These are phyloP conservation scores for Neosilurus hyrtlii DNA, from an alignment of 2,797 vertebrate species.

Conservation along the genomic window DNA sequence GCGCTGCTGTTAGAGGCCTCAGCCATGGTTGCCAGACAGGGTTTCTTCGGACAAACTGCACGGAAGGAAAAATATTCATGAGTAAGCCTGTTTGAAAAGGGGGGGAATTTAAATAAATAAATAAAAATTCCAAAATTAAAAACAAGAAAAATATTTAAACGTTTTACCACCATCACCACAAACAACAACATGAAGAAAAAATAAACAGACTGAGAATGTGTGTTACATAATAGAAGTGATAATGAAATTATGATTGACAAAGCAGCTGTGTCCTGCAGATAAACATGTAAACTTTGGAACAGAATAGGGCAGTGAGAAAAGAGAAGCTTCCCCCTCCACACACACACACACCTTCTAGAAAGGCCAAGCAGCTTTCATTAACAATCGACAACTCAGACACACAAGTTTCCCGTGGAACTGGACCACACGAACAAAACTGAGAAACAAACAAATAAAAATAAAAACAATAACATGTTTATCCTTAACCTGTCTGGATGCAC, in stretches of 20 bases:
- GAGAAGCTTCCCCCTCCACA: constrained; percentile 17
- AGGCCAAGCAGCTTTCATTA: constrained; percentile 36
- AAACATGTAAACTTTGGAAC: constrained; percentile 40
- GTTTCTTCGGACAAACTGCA: constrained; percentile 40
- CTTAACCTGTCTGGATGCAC: not conserved
- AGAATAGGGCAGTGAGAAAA: constrained; percentile 24
- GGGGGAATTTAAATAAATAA: no score
- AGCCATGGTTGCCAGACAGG: constrained; percentile 65
- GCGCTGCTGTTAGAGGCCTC: constrained; percentile 62
- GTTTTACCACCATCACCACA: no score
- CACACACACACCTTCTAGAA: constrained; percentile 48
- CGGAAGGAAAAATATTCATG: constrained; percentile 13
- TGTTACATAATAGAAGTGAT: not conserved
- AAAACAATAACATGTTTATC: not conserved
- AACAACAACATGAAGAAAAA: not conserved
- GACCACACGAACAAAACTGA: no score
- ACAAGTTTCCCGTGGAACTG: not conserved
- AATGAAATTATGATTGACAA: not conserved
- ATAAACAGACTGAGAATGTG: not conserved
- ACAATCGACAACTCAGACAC: constrained; percentile 24
- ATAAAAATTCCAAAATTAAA: no score
- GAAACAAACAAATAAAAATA: not conserved
- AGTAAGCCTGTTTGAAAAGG: not conserved
- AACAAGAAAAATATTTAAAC: no score
- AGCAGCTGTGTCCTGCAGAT: constrained; percentile 17